Percentiles rank a stretch among this genome's conserved stretches.
phyloP scores from a whole-genome alignment of 1,140 invertebrate genomes.

The Euborellia annulipes region DNA sequence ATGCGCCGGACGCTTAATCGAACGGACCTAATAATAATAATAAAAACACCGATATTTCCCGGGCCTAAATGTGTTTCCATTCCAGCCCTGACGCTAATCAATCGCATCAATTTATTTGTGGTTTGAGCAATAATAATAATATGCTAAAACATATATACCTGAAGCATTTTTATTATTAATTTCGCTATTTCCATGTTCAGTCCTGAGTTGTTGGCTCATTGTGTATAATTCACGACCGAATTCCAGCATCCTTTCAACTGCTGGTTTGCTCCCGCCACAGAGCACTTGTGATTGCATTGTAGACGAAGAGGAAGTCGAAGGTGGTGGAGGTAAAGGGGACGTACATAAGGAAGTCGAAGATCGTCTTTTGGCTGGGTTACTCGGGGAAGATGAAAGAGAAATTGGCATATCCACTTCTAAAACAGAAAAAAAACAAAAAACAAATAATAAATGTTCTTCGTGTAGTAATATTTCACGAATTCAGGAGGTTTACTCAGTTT shows the following conservation, averaged over 20 bases:
- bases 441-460: too few relatives aligned
- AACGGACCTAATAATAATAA: too few relatives aligned
- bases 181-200: slow-evolving; percentile 69
- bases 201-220: slow-evolving; percentile 69
- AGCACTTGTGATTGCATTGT: slow-evolving; percentile 27
- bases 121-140: too few relatives aligned
- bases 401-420: slow-evolving; percentile 15
- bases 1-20: too few relatives aligned
- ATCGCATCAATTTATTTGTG: too few relatives aligned
- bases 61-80: too few relatives aligned
- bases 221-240: slow-evolving; percentile 87
- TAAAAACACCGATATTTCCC: too few relatives aligned
- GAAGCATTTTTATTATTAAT: slow-evolving; percentile 84
- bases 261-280: slow-evolving; percentile 61
- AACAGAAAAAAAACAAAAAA: slow-evolving; percentile 5
- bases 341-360: background rate
- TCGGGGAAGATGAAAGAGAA: background rate
- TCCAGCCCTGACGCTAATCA: too few relatives aligned
- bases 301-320: background rate
- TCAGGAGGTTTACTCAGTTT: too few relatives aligned
- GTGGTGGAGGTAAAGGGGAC: background rate
- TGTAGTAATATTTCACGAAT: too few relatives aligned
- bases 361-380: background rate
- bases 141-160: too few relatives aligned
- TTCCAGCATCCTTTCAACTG: slow-evolving; percentile 78